Percentiles rank a stretch among this genome's conserved stretches.
Conservation (phyloP, 2,888 invertebrate genomes). For the Gibbula magus region DNA sequence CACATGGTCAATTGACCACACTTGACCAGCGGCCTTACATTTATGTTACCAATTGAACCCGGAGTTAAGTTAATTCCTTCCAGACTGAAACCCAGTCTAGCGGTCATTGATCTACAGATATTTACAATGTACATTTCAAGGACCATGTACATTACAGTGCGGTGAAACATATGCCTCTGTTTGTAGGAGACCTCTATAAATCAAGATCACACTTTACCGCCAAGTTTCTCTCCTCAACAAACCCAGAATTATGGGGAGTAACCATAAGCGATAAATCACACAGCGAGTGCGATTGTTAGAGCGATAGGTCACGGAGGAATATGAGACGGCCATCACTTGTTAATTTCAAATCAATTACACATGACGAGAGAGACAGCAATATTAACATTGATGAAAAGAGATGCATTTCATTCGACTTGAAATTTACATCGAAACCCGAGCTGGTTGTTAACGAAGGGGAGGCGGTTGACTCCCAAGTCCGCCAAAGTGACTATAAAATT, state of each 20-base stretch:
- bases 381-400: background rate
- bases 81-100: too few species aligned
- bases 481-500: constrained; percentile 7
- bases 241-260: background rate
- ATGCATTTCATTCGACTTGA: background rate
- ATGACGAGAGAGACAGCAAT: background rate
- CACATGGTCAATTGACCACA: too few species aligned
- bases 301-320: background rate
- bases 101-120: too few species aligned
- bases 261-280: constrained; percentile 3
- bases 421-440: background rate
- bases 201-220: background rate
- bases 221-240: background rate
- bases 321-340: background rate
- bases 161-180: background rate
- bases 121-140: too few species aligned
- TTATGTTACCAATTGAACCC: too few species aligned
- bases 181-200: background rate
- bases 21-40: too few species aligned
- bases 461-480: background rate
- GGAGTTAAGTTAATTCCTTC: too few species aligned
- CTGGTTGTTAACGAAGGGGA: background rate
- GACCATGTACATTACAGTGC: too few species aligned
- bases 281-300: background rate
- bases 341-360: background rate